Percentiles rank a stretch among this genome's conserved stretches.
These are phyloP conservation scores for Galeopsomyia nigrocyanea DNA, from an alignment of 2,888 invertebrate species.

Conservation along the genomic window DNA sequence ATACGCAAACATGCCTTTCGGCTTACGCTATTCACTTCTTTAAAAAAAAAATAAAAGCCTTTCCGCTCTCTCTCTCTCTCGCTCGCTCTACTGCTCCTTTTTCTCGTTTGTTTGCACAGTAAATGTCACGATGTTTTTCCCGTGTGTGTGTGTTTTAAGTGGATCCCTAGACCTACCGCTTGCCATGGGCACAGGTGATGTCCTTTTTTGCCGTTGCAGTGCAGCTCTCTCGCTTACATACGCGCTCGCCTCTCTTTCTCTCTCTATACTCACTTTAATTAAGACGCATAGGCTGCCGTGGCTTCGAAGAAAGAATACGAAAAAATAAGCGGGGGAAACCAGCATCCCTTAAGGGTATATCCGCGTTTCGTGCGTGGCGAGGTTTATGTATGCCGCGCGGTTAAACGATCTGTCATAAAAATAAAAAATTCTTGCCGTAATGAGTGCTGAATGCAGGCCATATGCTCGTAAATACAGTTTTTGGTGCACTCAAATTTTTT, in stretches of 20 bases:
- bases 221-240: neutral
- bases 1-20: neutral
- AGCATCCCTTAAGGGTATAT: too few species aligned
- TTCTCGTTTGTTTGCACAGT: slow-evolving; percentile 4
- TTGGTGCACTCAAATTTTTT: too few species aligned
- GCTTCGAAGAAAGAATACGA: too few species aligned
- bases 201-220: neutral
- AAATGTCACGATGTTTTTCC: slow-evolving; percentile 30
- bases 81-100: too few species aligned
- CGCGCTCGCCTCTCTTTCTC: too few species aligned
- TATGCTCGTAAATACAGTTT: too few species aligned
- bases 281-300: slow-evolving; percentile 3
- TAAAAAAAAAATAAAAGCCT: neutral
- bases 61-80: neutral
- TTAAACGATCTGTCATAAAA: neutral
- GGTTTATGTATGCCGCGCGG: neutral
- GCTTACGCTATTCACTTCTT: neutral
- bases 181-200: too few species aligned
- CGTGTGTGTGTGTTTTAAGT: neutral
- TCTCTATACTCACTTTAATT: neutral
- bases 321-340: too few species aligned
- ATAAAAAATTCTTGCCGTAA: too few species aligned
- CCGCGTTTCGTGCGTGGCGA: too few species aligned
- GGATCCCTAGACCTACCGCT: slow-evolving; percentile 17
- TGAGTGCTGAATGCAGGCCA: too few species aligned